Evolutionary conservation across 2,113 vertebrate species (phyloP).

Genomic region (Willisornis vidua): DNA sequence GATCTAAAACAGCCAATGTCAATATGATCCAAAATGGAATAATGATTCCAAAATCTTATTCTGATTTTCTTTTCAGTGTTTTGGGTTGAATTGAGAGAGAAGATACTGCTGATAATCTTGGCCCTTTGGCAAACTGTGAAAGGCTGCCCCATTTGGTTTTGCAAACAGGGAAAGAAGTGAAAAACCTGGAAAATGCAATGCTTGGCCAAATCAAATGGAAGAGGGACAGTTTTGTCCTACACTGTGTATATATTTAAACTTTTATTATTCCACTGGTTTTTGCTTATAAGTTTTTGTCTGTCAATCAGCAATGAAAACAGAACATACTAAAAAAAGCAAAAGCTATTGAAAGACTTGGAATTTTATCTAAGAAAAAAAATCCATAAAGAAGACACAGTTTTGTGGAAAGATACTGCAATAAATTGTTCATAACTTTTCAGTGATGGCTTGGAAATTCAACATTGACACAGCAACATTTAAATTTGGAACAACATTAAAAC

Average conservation of each 20-base stretch:
- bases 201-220: constrained; percentile 6
- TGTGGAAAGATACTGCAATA: background rate
- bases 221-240: background rate
- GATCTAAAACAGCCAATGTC: constrained; percentile 21
- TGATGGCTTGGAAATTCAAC: background rate
- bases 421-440: background rate
- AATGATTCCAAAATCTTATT: constrained; percentile 34
- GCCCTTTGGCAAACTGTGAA: background rate
- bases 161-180: background rate
- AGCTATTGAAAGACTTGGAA: background rate
- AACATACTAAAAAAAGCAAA: background rate
- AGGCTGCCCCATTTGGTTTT: constrained; percentile 29
- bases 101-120: constrained; percentile 6
- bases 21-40: constrained; percentile 18
- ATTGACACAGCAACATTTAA: background rate
- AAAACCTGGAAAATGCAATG: background rate
- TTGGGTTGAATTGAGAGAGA: constrained; percentile 20
- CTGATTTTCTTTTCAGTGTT: constrained; percentile 14
- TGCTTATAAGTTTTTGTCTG: background rate
- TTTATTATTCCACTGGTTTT: background rate
- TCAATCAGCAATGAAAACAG: background rate
- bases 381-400: background rate
- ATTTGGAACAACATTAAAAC: background rate
- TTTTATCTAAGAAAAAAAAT: background rate
- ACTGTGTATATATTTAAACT: background rate